phyloP scores from a whole-genome alignment of 2,888 invertebrate genomes.

The Empis stercorea region DNA sequence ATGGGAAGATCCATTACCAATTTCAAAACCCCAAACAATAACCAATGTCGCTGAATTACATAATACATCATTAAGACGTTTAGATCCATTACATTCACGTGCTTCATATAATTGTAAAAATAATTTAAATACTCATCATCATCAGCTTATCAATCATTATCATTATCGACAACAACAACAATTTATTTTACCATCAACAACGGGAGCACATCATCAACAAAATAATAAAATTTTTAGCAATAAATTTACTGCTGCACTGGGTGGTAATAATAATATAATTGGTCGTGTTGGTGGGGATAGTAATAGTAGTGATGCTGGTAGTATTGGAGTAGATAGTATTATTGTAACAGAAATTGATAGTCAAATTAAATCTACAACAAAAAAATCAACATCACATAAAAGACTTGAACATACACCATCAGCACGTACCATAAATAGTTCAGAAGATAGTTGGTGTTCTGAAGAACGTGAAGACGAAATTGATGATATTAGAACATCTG shows the following conservation, averaged over 20 bases:
- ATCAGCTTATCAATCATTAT: not conserved
- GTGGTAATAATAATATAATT: conserved; percentile 6
- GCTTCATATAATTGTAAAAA: conserved; percentile 15
- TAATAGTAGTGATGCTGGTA: too few species aligned
- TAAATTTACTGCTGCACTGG: conserved; percentile 10
- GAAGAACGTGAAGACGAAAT: conserved; percentile 17
- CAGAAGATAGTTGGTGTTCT: conserved; percentile 54
- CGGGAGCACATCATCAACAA: not conserved
- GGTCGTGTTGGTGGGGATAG: conserved; percentile 8
- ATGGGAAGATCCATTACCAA: conserved; percentile 54
- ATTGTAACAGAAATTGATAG: conserved; percentile 6
- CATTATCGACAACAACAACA: conserved; percentile 14
- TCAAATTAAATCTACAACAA: not conserved
- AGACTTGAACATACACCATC: conserved; percentile 23
- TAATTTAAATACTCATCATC: not conserved
- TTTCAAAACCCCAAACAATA: conserved; percentile 20
- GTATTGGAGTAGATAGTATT: conserved; percentile 4
- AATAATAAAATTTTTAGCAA: conserved; percentile 12
- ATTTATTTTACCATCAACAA: not conserved
- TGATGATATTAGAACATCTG: conserved; percentile 3
- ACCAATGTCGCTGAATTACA: conserved; percentile 32
- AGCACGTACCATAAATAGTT: conserved; percentile 34
- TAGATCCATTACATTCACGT: conserved; percentile 21
- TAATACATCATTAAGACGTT: conserved; percentile 25
- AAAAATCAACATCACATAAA: conserved; percentile 13